Evolutionary conservation across 2,113 vertebrate species (phyloP), one percentile per base, ranked within the genome.

Genomic region (Nycticebus coucang): DNA sequence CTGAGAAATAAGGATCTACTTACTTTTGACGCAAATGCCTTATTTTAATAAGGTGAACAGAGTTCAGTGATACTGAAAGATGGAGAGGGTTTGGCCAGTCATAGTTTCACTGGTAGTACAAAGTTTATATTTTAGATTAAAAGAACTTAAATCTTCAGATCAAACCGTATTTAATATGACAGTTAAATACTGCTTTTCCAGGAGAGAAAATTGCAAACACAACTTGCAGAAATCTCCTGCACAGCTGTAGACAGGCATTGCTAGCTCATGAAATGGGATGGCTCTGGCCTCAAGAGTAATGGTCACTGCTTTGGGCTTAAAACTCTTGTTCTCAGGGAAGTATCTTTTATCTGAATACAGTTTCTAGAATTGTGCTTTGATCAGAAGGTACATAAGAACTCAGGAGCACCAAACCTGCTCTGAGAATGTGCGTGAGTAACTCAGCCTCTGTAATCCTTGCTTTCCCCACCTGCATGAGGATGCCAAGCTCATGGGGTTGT

Each of bases 161-260:
- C 24, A 35, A 93, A 93, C 89, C 28, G 9, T 95, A 64, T 85
- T 96, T 81, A 81, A 55, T 85, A 68, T 74, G 57, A 71, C 33
- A 84, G 28, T 89, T 91, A 82, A 72, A 1, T 15, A 84, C 24
- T 77, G 22, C 45, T 89, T 95, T 95, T 89, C 41, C 24, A 78
- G 66, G 81, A 19, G 55, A 92, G 21, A 93, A 87, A 45, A 71
- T 72, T 78, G n/a, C 33, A 69, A 37, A 84, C 13, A 89, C 9
- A 82, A 60, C n/a, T 62, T 79, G 60, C 91, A 85, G 45, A 80
- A 77, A 81, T 83, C 35, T 97, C n/a, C 30, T 50, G 8, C 24
- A 50, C 17, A 93, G 45, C 80, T 87, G 41, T 22, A 75, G n/a
- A 71, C 10, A 68, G 53, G 94, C 26, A 41, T 45, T 69, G 75